phyloP scores from a whole-genome alignment of 1,140 invertebrate genomes.

The Zaprionus gabonicus region DNA sequence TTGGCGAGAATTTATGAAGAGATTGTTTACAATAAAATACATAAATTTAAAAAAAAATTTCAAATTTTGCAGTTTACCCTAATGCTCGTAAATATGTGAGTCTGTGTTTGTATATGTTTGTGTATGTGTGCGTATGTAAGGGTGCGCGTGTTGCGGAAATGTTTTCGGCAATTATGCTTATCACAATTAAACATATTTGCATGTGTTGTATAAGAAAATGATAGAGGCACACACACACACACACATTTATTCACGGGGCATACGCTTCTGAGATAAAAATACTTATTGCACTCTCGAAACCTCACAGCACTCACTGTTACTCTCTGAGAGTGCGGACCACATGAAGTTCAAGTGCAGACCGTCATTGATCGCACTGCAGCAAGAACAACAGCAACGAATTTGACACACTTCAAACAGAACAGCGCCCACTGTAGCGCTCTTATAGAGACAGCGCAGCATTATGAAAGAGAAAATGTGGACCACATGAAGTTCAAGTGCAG shows the following conservation, averaged over 20 bases:
- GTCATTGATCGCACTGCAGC: constrained; percentile 15
- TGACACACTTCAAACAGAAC: neutral
- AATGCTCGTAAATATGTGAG: neutral
- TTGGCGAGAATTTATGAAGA: constrained; percentile 14
- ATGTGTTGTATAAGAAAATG: neutral
- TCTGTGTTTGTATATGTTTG: constrained; percentile 1
- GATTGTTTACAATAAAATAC: constrained; percentile 29
- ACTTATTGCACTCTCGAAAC: neutral
- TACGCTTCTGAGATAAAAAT: neutral
- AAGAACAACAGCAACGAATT: neutral
- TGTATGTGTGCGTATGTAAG: constrained; percentile 16
- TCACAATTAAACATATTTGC: constrained; percentile 47
- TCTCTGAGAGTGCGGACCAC: constrained; percentile 4
- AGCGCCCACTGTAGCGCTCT: neutral
- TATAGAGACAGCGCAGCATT: neutral
- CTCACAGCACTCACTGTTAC: neutral
- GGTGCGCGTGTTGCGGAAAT: constrained; percentile 52
- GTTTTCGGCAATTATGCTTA: constrained; percentile 64
- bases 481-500: constrained; percentile 47
- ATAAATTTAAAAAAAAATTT: constrained; percentile 33
- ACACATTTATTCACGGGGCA: neutral
- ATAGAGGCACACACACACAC: neutral
- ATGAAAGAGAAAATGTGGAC: constrained; percentile 3
- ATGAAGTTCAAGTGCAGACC: constrained; percentile 62
- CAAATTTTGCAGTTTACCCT: constrained; percentile 30